Base-by-base conservation (phyloP, 2,888 invertebrate genomes). In the Colostygia pectinataria region DNA sequence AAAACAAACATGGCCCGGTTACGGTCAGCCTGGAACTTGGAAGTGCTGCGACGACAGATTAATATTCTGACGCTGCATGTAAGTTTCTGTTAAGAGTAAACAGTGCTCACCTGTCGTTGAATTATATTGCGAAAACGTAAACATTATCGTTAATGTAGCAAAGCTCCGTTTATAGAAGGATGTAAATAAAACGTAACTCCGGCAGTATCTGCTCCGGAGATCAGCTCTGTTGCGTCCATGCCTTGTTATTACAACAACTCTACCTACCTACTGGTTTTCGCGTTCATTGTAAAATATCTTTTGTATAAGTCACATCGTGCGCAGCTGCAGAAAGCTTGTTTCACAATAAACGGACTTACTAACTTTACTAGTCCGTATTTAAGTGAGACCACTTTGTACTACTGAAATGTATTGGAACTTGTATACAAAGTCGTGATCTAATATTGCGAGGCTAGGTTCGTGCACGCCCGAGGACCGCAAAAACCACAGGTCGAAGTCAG, bases 1-100 rank as follows among this genome's bases (percentile, higher is more conserved):
- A 76, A 81, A 76, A 81, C 72, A 84, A 83, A 84, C 80, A 78
- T 55, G 59, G 60, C 62, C 65, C 66, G 69, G 73, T 77, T 77
- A 74, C 70, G 65, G 69, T 66, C 64, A 57, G 55, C 59, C 14
- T 63, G 57, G 65, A 47, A 75, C 59, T 10, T 63, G 57, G 65
- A 47, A 75, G 74, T 68, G 61, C 58, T 40, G 58, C 55, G 80
- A 67, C 61, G 78, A 83, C 53, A 64, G 79, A 81, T 82, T 80
- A 83, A 83, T 84, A 81, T 76, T 61, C 60, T 46, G 57, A 51
- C 46, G 44, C 59, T 59, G n/a, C n/a, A n/a, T 54, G 50, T 49
- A 24, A 69, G 67, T 67, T 69, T 61, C 52, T 51, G 53, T 48
- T 63, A 45, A 47, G 59, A 48, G 60, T 66, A 69, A 72, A 71